phyloP scores from a whole-genome alignment of 1,140 invertebrate species.

The Bathynomus jamesi region DNA sequence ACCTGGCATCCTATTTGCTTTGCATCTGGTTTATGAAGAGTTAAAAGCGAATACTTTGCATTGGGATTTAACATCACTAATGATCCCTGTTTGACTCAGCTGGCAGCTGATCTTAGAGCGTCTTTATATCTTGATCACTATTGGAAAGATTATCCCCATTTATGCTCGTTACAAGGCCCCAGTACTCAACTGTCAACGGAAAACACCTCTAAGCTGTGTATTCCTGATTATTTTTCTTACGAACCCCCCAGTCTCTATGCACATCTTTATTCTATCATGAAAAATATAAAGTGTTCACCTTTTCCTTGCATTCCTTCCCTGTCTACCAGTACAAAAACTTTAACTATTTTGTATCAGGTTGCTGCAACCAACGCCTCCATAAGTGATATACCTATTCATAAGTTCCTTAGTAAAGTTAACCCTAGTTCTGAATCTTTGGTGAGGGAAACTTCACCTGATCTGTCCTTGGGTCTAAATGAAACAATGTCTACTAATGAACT shows the following conservation, averaged over 20 bases:
- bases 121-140: constrained; percentile 69
- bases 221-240: constrained; percentile 34
- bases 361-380: constrained; percentile 22
- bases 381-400: constrained; percentile 16
- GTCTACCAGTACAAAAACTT: constrained; percentile 23
- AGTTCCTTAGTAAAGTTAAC: constrained; percentile 18
- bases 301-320: constrained; percentile 33
- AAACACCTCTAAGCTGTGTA: constrained; percentile 37
- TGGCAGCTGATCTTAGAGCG: constrained; percentile 67
- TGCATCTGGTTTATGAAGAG: constrained; percentile 87
- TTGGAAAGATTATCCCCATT: constrained; percentile 70
- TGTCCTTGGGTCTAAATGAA: background rate
- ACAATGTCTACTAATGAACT: background rate
- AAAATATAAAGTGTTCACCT: constrained; percentile 11
- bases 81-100: constrained; percentile 70
- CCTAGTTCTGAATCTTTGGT: constrained; percentile 5
- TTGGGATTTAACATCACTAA: constrained; percentile 55
- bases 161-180: constrained; percentile 45
- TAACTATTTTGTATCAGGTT: constrained; percentile 27
- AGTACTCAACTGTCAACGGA: constrained; percentile 39
- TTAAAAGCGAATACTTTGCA: constrained; percentile 69
- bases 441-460: background rate
- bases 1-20: constrained; percentile 62
- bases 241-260: constrained; percentile 32
- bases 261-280: constrained; percentile 30